phyloP scores from a whole-genome alignment of 2,888 invertebrate species.

The Nymphalis polychloros region DNA sequence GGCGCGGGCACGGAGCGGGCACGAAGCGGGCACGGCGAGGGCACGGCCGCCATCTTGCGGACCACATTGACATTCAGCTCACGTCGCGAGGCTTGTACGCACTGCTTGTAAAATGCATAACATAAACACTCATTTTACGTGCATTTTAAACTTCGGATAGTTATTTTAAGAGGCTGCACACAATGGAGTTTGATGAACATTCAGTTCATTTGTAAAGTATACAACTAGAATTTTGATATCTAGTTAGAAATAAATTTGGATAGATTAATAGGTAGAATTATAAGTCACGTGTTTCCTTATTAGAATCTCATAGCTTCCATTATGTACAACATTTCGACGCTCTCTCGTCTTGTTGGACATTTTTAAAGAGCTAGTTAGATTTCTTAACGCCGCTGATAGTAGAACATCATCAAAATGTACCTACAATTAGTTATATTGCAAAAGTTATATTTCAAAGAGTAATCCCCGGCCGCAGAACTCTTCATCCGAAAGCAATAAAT shows the following conservation, averaged over 20 bases:
- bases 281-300: no score
- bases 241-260: no score
- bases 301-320: no score
- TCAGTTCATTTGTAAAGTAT: no score
- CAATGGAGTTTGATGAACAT: background rate
- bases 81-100: constrained; percentile 52
- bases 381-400: no score
- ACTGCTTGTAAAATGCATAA: constrained; percentile 24
- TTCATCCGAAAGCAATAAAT: constrained; percentile 42
- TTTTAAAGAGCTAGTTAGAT: no score
- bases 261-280: no score
- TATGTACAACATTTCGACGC: no score
- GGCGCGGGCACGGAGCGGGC: constrained; percentile 40
- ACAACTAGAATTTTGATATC: no score
- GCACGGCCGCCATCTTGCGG: constrained; percentile 51
- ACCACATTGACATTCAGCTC: constrained; percentile 65
- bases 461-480: background rate
- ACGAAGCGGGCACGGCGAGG: constrained; percentile 15
- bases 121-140: constrained; percentile 20
- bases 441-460: constrained; percentile 2
- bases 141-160: constrained; percentile 4
- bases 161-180: background rate
- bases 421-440: background rate
- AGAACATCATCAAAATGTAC: background rate
- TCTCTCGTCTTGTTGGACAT: no score